Evolutionary conservation across 2,797 vertebrate species (phyloP).

Genomic region (Anguilla megastoma): DNA sequence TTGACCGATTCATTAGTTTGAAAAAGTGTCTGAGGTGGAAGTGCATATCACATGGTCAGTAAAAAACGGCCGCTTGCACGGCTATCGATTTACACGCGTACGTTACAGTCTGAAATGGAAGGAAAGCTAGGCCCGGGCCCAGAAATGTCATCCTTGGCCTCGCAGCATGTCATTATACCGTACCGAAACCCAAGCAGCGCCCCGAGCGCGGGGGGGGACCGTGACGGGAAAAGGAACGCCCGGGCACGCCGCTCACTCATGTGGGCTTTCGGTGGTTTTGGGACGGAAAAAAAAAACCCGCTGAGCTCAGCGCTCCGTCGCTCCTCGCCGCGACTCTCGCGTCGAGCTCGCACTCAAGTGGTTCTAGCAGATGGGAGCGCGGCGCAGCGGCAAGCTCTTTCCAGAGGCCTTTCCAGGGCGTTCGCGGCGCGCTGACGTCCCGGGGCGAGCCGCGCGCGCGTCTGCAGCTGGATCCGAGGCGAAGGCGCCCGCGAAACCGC

Average conservation of each 20-base stretch:
- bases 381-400: conserved; percentile 32
- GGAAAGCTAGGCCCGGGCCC: conserved; percentile 10
- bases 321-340: conserved; percentile 1
- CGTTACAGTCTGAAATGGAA: conserved; percentile 29
- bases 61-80: not conserved
- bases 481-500: conserved; percentile 19
- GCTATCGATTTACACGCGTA: not conserved
- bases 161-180: conserved; percentile 50
- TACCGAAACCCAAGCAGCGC: conserved; percentile 52
- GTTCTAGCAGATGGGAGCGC: conserved; percentile 19
- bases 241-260: conserved; percentile 23
- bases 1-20: not conserved
- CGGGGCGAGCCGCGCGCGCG: not conserved
- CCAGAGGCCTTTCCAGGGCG: conserved; percentile 26
- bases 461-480: not conserved
- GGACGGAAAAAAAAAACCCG: conserved; percentile 12
- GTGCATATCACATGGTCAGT: not conserved
- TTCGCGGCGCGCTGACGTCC: conserved; percentile 11
- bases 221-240: conserved; percentile 39
- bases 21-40: not conserved
- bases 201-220: conserved; percentile 22
- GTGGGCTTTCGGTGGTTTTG: conserved; percentile 47
- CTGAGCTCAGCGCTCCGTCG: conserved; percentile 33
- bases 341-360: conserved; percentile 17
- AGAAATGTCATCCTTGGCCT: conserved; percentile 24